Percentiles rank a stretch among this genome's conserved stretches.
phyloP scores from a whole-genome alignment of 2,797 vertebrate species.

The Enteromius paludinosus region DNA sequence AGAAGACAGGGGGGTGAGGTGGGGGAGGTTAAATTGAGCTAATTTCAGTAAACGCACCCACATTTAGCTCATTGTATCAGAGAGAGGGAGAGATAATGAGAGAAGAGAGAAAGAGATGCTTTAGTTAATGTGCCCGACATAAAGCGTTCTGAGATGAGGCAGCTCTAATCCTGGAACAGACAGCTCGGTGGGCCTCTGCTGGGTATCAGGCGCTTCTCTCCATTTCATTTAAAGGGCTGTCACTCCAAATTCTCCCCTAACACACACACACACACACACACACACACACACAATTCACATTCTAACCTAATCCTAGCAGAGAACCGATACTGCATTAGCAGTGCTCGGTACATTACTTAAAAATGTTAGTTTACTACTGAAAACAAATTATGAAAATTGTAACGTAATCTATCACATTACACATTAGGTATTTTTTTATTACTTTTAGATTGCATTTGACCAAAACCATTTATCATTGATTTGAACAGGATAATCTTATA shows the following conservation, averaged over 20 bases:
- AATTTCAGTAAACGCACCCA: constrained; percentile 63
- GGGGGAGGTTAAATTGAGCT: constrained; percentile 63
- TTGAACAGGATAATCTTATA: neutral
- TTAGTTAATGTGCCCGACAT: constrained; percentile 41
- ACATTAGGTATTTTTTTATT: neutral
- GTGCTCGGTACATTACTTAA: neutral
- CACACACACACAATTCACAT: neutral
- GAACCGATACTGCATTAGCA: neutral
- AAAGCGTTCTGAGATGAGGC: constrained; percentile 36
- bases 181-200: constrained; percentile 19
- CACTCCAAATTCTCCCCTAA: constrained; percentile 31
- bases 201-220: constrained; percentile 33
- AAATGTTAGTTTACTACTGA: neutral
- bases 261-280: constrained; percentile 6
- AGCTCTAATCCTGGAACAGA: constrained; percentile 45
- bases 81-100: constrained; percentile 27
- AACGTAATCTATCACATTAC: neutral
- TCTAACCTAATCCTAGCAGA: constrained; percentile 1
- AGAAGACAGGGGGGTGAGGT: constrained; percentile 6
- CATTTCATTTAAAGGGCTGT: constrained; percentile 45
- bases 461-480: neutral
- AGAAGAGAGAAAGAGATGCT: constrained; percentile 36
- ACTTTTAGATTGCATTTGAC: neutral
- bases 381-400: neutral
- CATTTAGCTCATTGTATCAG: constrained; percentile 61